phyloP scores from a whole-genome alignment of 2,888 invertebrate species.

The Scaeva pyrastri region DNA sequence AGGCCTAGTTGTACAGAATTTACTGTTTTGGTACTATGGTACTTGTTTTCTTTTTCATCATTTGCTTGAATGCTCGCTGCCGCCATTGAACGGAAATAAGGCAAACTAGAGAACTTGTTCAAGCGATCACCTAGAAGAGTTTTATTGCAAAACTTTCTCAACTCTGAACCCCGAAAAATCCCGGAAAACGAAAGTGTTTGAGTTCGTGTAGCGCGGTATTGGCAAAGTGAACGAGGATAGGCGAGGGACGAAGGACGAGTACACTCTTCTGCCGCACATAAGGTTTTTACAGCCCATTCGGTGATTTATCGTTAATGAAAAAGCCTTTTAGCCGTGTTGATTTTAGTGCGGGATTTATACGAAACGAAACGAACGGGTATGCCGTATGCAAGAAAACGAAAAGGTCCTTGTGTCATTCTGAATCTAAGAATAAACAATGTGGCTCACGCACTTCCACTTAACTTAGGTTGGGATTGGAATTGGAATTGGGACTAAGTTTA shows the following conservation, averaged over 20 bases:
- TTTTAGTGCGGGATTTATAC: constrained; percentile 57
- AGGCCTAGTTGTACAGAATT: constrained; percentile 8
- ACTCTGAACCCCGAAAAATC: constrained; percentile 30
- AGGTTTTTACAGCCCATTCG: constrained; percentile 56
- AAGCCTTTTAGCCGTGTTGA: constrained; percentile 71
- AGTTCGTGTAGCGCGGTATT: too few species aligned
- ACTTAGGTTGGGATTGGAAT: neutral
- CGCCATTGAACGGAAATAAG: constrained; percentile 55
- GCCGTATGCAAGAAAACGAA: too few species aligned
- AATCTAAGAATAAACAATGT: constrained; percentile 21
- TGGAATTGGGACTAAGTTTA: neutral
- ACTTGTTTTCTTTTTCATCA: constrained; percentile 28
- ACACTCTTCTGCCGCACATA: constrained; percentile 34
- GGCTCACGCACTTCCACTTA: constrained; percentile 13
- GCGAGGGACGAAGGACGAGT: constrained; percentile 6
- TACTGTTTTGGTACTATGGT: neutral
- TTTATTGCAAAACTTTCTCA: constrained; percentile 71
- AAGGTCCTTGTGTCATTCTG: constrained; percentile 19
- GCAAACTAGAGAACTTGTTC: constrained; percentile 68
- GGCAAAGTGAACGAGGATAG: constrained; percentile 6
- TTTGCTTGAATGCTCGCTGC: constrained; percentile 54
- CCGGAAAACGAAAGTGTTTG: constrained; percentile 9
- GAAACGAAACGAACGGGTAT: neutral
- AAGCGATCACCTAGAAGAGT: constrained; percentile 72
- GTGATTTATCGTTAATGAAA: constrained; percentile 71